Conservation (phyloP, 2,113 vertebrate genomes). For the Stegostoma tigrinum region DNA sequence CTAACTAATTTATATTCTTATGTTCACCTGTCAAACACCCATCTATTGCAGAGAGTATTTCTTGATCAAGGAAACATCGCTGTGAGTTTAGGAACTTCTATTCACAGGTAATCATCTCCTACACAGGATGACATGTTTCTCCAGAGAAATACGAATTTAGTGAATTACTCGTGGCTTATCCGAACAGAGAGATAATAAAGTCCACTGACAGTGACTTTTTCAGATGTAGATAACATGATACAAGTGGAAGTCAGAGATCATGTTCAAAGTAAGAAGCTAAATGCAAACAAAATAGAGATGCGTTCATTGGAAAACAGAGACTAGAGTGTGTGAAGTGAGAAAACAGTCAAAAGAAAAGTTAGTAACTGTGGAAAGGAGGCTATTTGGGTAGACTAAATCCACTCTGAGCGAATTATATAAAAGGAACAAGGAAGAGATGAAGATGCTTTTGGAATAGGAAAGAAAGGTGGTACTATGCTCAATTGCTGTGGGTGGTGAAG, state of each 20-base stretch:
- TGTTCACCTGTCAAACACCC: too few species aligned
- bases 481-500: neutral
- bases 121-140: too few species aligned
- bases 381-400: neutral
- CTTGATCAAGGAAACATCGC: too few species aligned
- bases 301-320: neutral
- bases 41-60: too few species aligned
- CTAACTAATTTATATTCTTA: too few species aligned
- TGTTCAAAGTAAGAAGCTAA: neutral
- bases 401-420: neutral
- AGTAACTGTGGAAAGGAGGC: neutral
- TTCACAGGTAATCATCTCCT: too few species aligned
- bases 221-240: neutral
- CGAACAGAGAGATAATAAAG: neutral
- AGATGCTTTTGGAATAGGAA: neutral
- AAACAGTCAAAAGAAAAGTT: neutral
- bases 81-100: too few species aligned
- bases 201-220: neutral
- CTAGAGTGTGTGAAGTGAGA: neutral
- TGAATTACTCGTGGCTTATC: neutral
- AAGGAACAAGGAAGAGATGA: neutral
- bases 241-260: neutral
- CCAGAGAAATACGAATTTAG: neutral
- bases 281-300: neutral
- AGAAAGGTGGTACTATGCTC: neutral